Evolutionary conservation across 2,797 vertebrate genomes (phyloP).

Genomic region (Lutjanus argentimaculatus): DNA sequence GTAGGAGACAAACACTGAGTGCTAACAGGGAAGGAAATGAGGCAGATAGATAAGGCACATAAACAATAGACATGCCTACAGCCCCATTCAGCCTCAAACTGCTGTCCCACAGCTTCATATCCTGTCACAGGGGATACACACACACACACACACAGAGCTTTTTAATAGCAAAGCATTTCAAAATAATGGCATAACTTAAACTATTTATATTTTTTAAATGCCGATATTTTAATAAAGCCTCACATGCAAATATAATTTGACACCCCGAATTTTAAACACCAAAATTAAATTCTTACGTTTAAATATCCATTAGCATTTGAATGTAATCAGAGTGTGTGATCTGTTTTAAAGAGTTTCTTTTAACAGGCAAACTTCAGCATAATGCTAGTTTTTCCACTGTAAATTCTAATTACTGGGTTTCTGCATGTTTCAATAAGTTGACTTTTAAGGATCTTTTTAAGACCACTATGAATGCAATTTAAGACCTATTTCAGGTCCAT

Average conservation of each 20-base stretch:
- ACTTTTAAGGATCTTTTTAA: no score
- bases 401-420: no score
- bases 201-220: background rate
- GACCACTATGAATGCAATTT: no score
- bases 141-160: slow-evolving; percentile 22
- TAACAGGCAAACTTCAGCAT: no score
- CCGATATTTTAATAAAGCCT: background rate
- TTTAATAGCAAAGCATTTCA: slow-evolving; percentile 4
- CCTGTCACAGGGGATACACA: slow-evolving; percentile 29
- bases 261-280: background rate
- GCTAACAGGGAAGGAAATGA: slow-evolving; percentile 79
- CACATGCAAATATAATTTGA: background rate
- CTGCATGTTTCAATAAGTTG: no score
- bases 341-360: background rate
- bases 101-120: slow-evolving; percentile 57
- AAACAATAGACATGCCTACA: slow-evolving; percentile 63
- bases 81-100: slow-evolving; percentile 44
- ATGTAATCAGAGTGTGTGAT: background rate
- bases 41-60: slow-evolving; percentile 62
- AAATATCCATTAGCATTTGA: background rate
- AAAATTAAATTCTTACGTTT: background rate
- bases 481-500: no score
- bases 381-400: background rate
- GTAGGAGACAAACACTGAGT: slow-evolving; percentile 57
- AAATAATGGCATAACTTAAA: slow-evolving; percentile 3